Evolutionary conservation across 2,797 vertebrate species (phyloP), one percentile per base, ranked within the genome.

Genomic region (Lepidocolaptes lacrymiger): DNA sequence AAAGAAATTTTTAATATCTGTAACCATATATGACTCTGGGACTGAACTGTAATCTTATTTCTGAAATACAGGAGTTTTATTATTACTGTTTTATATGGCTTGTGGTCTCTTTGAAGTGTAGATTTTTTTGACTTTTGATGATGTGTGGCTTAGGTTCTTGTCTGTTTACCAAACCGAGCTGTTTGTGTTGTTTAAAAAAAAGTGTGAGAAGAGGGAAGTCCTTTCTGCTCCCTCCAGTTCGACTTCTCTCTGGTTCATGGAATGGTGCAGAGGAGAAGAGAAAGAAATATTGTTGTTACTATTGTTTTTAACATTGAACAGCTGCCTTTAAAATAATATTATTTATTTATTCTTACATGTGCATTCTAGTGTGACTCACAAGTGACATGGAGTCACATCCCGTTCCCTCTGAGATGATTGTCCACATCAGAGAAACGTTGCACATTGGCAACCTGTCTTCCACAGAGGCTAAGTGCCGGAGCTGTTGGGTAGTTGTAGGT

Each of bases 261-360:
- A 71, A 43, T 4, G 3, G 20, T 30, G 20, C 56, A 83, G 46
- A 88, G 49, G 34, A 67, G 67, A 64, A 85, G 14, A 28, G 58
- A 73, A 79, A 91, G 36, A 85, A 92, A 89, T 62, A 68, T 55
- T 85, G 37, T 32, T 87, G 8, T 86, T 85, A 9, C 67, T 79
- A 37, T 2, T 30, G 14, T 39, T 92, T 91, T 87, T 85, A 93
- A 48, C 46, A 58, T 27, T 75, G 64, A 89, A 51, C 87, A 95
- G 32, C 84, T 96, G 84, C 46, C 75, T 95, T 83, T 62, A 1
- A 88, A 95, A 62, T 85, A 62, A 48, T 88, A 23, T 49, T 90
- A 61, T 82, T 91, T 93, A 75, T 92, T 93, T 88, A 61, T 91
- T 81, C 54, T 83, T 81, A 36, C 5, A 26, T 81, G 48, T 81